Base-by-base conservation (phyloP, 1,140 invertebrate species). In the Drosophila grimshawi region DNA sequence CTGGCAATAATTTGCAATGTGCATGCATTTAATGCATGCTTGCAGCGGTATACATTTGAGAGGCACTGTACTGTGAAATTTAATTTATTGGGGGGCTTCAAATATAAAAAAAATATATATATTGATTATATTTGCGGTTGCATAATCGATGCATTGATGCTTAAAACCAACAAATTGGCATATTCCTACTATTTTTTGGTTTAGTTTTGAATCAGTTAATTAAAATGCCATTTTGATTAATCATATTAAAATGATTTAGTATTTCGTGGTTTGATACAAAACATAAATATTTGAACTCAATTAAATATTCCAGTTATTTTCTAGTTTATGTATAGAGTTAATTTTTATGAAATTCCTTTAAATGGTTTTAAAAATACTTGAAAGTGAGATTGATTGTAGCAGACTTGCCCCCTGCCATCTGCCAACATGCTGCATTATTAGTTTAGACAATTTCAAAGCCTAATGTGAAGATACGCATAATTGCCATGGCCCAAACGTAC, bases 61-160 rank as follows among this genome's bases (percentile, higher is more conserved):
- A 45, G 35, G 53, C 74, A 79, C 19, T 77, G 74, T 65, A 19
- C 46, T 49, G 49, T 68, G 41, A 65, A 77, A 77, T 77, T 79
- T 73, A 64, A 63, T 76, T 77, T 73, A 48, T 55, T 30, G 29
- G 48, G 48, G 2, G 29, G 56, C 39, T 39, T 5, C 29, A 51
- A 39, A 46, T 33, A 19, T 19, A 19, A 19, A 19, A 19, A 19
- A 19, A 19, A 11, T 32, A 2, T 19, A 56, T 56, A 48, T 61
- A 49, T 46, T 53, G 39, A 37, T 45, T 3, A 60, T 10, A 41
- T 59, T 59, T 56, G 30, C 11, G 37, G 45, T 30, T 6, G 3
- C 27, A 35, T 32, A n/a, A 30, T 32, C 8, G 1, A 33, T n/a
- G 7, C 7, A 32, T 11, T 19, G 19, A 19, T 19, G 19, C 19